A percentile compares a stretch with the other conserved stretches of the same genome.
Evolutionary conservation across 2,888 invertebrate species (phyloP).

Genomic region (Fragum fragum): DNA sequence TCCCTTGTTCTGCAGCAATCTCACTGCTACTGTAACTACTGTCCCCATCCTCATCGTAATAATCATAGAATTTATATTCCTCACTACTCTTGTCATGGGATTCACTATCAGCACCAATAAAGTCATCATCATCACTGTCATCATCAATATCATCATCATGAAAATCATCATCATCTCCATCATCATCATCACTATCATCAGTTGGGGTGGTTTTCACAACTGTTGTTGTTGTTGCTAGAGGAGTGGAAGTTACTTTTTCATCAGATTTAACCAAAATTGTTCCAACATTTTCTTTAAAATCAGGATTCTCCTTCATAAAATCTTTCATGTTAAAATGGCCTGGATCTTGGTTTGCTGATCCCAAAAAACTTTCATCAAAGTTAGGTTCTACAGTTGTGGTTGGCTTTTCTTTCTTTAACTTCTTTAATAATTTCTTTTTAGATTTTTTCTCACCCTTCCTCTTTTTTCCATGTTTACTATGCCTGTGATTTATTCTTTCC

Average conservation of each 20-base stretch:
- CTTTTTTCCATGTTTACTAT: conserved; percentile 43
- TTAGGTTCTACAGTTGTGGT: conserved; percentile 12
- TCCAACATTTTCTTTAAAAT: conserved; percentile 61
- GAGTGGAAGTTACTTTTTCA: not conserved
- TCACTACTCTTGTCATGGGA: conserved; percentile 56
- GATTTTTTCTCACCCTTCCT: conserved; percentile 30
- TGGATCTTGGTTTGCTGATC: conserved; percentile 25
- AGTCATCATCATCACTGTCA: conserved; percentile 31
- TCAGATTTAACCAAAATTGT: conserved; percentile 47
- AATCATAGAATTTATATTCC: conserved; percentile 51
- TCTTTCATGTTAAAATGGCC: conserved; percentile 47
- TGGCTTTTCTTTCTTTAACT: conserved; percentile 27
- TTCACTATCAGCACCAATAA: conserved; percentile 33
- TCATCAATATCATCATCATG: conserved; percentile 4
- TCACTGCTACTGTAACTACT: conserved; percentile 68
- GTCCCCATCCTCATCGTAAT: conserved; percentile 64
- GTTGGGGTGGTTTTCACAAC: not conserved
- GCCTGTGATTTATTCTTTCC: conserved; percentile 27
- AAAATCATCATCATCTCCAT: conserved; percentile 23
- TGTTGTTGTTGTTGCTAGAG: not conserved
- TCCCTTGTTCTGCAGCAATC: conserved; percentile 31
- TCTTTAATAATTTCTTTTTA: conserved; percentile 27
- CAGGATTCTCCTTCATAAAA: conserved; percentile 58
- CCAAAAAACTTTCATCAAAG: conserved; percentile 7
- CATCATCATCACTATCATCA: conserved; percentile 29